Conservation (phyloP, 2,888 invertebrate genomes). For the Drosophila prostipennis region DNA sequence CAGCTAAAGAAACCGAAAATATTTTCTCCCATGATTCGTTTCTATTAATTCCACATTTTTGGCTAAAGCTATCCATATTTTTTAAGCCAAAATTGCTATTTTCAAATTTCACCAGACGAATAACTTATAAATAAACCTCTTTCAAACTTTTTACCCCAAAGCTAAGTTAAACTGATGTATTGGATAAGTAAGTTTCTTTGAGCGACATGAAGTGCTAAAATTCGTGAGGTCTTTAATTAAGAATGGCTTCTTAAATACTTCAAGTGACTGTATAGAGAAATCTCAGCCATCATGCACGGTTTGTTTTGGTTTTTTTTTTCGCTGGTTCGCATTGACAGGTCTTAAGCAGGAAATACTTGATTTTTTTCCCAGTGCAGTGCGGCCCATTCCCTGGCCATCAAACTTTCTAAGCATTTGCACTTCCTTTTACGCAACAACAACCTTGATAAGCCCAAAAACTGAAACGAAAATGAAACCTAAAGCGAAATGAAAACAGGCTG, state of each 20-base stretch:
- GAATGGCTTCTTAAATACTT: constrained; percentile 6
- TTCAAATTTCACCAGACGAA: constrained; percentile 13
- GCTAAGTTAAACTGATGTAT: not conserved
- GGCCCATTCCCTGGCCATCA: constrained; percentile 49
- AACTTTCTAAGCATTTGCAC: constrained; percentile 77
- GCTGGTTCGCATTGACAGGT: not conserved
- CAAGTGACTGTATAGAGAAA: constrained; percentile 10
- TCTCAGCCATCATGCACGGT: not conserved
- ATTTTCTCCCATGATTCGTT: constrained; percentile 9
- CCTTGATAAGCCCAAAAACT: constrained; percentile 63
- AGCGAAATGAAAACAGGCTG: constrained; percentile 40
- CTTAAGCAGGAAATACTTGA: constrained; percentile 27
- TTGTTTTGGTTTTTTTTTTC: not conserved
- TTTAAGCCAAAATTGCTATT: constrained; percentile 1
- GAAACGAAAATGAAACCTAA: constrained; percentile 46
- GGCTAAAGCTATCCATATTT: constrained; percentile 6
- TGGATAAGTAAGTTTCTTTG: constrained; percentile 1
- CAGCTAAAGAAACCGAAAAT: not conserved
- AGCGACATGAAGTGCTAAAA: constrained; percentile 1
- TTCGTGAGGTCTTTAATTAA: constrained; percentile 1
- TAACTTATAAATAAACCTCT: constrained; percentile 15
- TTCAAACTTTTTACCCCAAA: not conserved
- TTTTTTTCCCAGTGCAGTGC: constrained; percentile 19
- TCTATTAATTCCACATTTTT: constrained; percentile 26
- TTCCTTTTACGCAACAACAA: constrained; percentile 78